A percentile compares a stretch with the other conserved stretches of the same genome.
phyloP scores from a whole-genome alignment of 2,888 invertebrate genomes.

The Drosophila infuscata region DNA sequence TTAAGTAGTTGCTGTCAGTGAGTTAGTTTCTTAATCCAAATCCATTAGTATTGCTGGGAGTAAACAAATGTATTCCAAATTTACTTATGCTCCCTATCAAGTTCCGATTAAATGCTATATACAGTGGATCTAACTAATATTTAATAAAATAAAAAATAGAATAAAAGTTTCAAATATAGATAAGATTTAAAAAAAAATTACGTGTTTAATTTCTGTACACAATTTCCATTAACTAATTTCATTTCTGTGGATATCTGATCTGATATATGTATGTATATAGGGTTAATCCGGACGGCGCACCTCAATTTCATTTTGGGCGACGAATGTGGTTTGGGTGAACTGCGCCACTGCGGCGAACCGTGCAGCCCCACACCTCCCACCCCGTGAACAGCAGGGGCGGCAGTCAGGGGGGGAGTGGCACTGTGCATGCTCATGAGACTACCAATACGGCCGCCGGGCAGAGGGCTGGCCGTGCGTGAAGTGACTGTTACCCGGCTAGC shows the following conservation, averaged over 20 bases:
- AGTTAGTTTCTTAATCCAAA: background rate
- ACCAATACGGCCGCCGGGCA: slow-evolving; percentile 86
- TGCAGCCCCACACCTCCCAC: slow-evolving; percentile 68
- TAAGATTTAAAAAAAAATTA: background rate
- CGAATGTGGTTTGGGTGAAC: slow-evolving; percentile 89
- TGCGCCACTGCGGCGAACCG: slow-evolving; percentile 87
- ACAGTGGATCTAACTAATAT: background rate
- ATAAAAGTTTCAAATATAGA: background rate
- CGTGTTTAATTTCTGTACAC: background rate
- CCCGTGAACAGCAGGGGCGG: slow-evolving; percentile 29
- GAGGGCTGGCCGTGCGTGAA: slow-evolving; percentile 86
- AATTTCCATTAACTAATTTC: slow-evolving; percentile 41
- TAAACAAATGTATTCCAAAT: background rate
- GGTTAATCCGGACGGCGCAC: slow-evolving; percentile 85
- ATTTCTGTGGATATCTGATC: slow-evolving; percentile 13
- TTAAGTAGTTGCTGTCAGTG: background rate
- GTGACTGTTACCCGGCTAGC: slow-evolving; percentile 66
- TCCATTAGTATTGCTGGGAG: background rate
- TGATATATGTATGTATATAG: background rate
- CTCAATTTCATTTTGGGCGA: slow-evolving; percentile 97
- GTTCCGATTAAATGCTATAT: background rate
- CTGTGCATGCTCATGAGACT: slow-evolving; percentile 88
- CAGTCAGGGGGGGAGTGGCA: slow-evolving; percentile 48
- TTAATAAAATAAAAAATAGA: background rate
- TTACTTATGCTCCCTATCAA: background rate